Percentiles rank a stretch among this genome's conserved stretches.
phyloP scores from a whole-genome alignment of 1,140 invertebrate species.

The Orussus abietinus region DNA sequence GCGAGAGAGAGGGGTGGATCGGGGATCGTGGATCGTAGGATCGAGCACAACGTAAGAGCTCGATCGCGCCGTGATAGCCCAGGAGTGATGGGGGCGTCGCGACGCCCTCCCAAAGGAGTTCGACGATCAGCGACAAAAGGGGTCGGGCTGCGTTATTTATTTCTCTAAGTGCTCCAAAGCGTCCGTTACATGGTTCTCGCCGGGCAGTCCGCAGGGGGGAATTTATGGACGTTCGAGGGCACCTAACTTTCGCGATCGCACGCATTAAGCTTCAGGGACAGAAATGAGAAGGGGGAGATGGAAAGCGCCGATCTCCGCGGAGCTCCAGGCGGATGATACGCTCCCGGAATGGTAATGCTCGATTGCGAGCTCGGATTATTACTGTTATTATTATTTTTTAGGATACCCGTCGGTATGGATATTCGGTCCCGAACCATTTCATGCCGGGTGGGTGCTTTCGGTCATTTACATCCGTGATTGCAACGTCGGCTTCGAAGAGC shows the following conservation, averaged over 20 bases:
- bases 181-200: constrained; percentile 42
- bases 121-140: constrained; percentile 51
- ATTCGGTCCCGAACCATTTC: too few relatives aligned
- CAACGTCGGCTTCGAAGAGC: too few relatives aligned
- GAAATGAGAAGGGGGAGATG: too few relatives aligned
- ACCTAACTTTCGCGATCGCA: constrained; percentile 12
- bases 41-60: constrained; percentile 23
- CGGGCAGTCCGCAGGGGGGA: constrained; percentile 28
- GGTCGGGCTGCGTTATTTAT: constrained; percentile 47
- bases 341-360: too few relatives aligned
- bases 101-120: constrained; percentile 43
- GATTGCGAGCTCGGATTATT: too few relatives aligned
- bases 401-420: too few relatives aligned
- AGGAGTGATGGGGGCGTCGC: constrained; percentile 17
- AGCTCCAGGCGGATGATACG: too few relatives aligned
- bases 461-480: too few relatives aligned
- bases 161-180: constrained; percentile 50
- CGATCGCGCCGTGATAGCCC: constrained; percentile 18
- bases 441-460: too few relatives aligned
- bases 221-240: constrained; percentile 28
- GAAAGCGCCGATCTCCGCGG: too few relatives aligned
- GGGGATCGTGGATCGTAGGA: constrained; percentile 22
- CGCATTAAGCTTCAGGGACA: too few relatives aligned
- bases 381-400: too few relatives aligned
- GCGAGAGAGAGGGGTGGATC: constrained; percentile 12